Evolutionary conservation across 2,888 invertebrate genomes (phyloP), one percentile per base, ranked within the genome.

Genomic region (Chesias legatella): DNA sequence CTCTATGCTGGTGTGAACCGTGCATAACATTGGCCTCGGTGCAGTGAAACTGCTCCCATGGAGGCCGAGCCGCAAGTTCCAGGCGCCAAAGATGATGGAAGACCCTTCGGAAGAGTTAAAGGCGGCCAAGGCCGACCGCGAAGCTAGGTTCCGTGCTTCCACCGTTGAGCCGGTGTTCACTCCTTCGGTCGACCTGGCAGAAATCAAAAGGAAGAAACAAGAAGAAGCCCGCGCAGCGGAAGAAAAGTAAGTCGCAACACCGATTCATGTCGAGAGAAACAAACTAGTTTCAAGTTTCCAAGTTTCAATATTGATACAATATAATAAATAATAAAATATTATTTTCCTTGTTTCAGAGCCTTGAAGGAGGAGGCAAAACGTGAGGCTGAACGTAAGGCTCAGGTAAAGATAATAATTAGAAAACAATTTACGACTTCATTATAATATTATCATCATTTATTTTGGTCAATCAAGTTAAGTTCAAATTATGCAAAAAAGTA

Each of bases 61-160:
- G 74, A 91, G 93, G 67, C 91, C 93, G 63, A 90, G 92, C 67
- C 90, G 93, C 72, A 92, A 91, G 75, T 93, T 93, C 81, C 90
- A 91, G 72, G 85, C 85, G 47, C 90, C 89, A 39, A 77, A 86
- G 60, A 73, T 76, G 36, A 79, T 91, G 73, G 91, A 92, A 53
- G 91, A 92, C 60, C 90, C 90, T 8, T 84, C 79, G 42, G 66
- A 86, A 46, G 91, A 92, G 60, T 72, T 91, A 48, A 91, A 91
- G 60, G 91, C 91, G 31, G 88, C 91, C 35, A 90, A 92, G 66
- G 92, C 91, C 3, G 90, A 91, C 1, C 89, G 92, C 8, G 79
- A 88, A 50, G 91, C 91, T 37, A 89, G 90, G 51, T 90, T 92
- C 63, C 77, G 90, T 28, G 90, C 91, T 3, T 78, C 85, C 30